Conservation (phyloP, 2,888 invertebrate species). For the Synergus laeviventris region DNA sequence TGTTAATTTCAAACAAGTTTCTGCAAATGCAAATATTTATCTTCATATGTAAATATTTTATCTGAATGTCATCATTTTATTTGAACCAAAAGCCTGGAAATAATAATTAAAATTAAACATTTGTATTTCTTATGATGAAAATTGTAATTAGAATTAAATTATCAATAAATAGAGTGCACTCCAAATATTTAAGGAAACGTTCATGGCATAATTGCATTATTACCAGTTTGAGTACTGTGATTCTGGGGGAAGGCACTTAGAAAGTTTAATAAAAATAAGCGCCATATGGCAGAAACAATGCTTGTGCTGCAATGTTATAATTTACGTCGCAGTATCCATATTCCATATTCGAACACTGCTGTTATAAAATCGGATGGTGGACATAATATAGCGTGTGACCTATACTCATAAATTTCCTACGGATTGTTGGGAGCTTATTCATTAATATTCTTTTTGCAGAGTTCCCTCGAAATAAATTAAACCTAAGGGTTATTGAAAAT, state of each 20-base stretch:
- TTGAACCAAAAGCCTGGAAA: no score
- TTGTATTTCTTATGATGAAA: no score
- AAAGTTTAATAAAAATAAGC: conserved; percentile 44
- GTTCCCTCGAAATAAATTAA: neutral
- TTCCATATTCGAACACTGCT: conserved; percentile 57
- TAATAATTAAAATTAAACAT: no score
- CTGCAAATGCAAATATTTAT: neutral
- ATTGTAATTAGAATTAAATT: no score
- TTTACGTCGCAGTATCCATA: conserved; percentile 60
- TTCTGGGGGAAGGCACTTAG: neutral
- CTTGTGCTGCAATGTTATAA: conserved; percentile 51
- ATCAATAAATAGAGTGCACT: no score
- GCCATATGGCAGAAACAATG: conserved; percentile 43
- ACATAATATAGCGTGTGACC: conserved; percentile 67
- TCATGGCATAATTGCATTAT: no score
- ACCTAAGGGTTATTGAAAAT: neutral
- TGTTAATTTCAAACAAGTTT: neutral
- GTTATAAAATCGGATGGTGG: conserved; percentile 62
- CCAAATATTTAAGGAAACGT: no score
- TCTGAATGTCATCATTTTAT: no score
- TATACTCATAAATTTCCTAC: conserved; percentile 63
- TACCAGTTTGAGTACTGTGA: neutral
- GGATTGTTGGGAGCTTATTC: conserved; percentile 56
- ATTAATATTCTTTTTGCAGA: conserved; percentile 62
- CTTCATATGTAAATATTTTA: no score